phyloP scores from a whole-genome alignment of 2,888 invertebrate genomes.

The Nematopogon swammerdamellus region DNA sequence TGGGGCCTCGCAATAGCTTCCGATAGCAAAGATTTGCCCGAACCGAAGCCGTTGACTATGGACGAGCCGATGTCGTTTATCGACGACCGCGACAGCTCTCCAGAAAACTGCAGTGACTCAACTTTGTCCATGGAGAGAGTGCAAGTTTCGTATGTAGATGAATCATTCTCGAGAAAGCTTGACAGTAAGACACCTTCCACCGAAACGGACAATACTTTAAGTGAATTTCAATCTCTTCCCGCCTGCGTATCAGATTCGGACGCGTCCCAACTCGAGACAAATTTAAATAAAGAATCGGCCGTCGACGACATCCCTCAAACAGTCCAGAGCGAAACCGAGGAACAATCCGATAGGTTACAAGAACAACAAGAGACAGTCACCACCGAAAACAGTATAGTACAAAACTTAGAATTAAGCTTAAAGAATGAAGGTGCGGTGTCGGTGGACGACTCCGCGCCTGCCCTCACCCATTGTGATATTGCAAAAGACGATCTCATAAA shows the following conservation, averaged over 20 bases:
- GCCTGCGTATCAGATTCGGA: not conserved
- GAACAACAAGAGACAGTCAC: conserved; percentile 24
- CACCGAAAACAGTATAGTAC: conserved; percentile 52
- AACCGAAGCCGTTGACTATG: conserved; percentile 7
- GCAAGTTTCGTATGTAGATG: conserved; percentile 44
- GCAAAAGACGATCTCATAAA: conserved; percentile 29
- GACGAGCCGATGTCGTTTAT: conserved; percentile 19
- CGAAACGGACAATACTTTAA: conserved; percentile 44
- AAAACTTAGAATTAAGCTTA: conserved; percentile 50
- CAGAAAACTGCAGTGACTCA: conserved; percentile 41
- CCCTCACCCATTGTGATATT: conserved; percentile 24
- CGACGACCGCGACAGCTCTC: conserved; percentile 26
- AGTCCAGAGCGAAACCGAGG: conserved; percentile 15
- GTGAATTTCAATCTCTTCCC: conserved; percentile 42
- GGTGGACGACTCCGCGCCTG: not conserved
- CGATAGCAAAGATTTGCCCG: conserved; percentile 21
- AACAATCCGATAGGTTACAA: too few relatives aligned
- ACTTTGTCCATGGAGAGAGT: conserved; percentile 40
- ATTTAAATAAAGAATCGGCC: not conserved
- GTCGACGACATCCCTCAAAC: conserved; percentile 17
- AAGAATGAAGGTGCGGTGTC: conserved; percentile 6
- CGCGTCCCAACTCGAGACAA: too few relatives aligned
- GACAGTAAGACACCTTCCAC: conserved; percentile 48
- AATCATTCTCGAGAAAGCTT: conserved; percentile 42
- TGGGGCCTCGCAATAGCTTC: conserved; percentile 30